Conservation (phyloP, 2,888 invertebrate species). For the Cataglyphis livida region DNA sequence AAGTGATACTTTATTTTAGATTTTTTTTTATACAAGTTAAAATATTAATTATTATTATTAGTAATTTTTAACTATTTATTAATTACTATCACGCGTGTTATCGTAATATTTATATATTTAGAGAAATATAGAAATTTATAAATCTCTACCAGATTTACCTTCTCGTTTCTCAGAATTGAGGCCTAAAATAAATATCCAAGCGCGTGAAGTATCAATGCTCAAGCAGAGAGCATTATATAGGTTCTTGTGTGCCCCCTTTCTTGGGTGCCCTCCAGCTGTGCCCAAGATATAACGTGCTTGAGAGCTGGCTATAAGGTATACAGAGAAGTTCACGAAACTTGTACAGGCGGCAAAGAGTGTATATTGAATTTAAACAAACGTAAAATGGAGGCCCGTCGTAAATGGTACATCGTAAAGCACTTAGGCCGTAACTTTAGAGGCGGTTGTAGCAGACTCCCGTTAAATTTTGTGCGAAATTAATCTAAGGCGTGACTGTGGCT, state of each 20-base stretch:
- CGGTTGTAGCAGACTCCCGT: constrained; percentile 58
- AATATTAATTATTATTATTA: not conserved
- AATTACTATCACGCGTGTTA: not conserved
- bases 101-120: not conserved
- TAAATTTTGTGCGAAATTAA: constrained; percentile 73
- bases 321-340: constrained; percentile 20
- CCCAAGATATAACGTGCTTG: constrained; percentile 12
- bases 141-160: not conserved
- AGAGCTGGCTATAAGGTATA: constrained; percentile 31
- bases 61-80: not conserved
- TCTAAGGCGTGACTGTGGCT: constrained; percentile 69
- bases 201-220: not conserved
- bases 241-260: not conserved
- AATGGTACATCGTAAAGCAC: constrained; percentile 43
- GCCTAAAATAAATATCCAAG: not conserved
- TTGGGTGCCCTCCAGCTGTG: not conserved
- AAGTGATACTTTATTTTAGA: not conserved
- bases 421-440: constrained; percentile 50
- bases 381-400: constrained; percentile 39
- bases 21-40: not conserved
- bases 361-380: constrained; percentile 51
- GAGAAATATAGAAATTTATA: not conserved
- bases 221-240: constrained; percentile 3
- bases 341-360: constrained; percentile 47
- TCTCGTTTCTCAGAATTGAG: not conserved